These are phyloP conservation scores for Cyphomyrus discorhynchus DNA, from an alignment of 2,113 vertebrate genomes.

Conservation along the genomic window DNA sequence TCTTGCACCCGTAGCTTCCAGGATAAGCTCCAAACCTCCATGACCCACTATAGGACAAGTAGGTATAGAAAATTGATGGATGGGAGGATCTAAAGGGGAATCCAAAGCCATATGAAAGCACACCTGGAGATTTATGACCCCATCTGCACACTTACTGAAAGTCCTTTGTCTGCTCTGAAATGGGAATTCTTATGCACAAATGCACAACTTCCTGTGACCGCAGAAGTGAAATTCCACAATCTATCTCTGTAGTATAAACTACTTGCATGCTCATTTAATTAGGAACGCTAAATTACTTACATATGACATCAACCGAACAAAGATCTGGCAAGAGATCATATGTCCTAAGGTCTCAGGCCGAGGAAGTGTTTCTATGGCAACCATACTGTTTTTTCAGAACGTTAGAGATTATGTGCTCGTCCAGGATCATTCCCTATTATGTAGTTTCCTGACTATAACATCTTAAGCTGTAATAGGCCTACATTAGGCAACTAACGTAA, in stretches of 20 bases:
- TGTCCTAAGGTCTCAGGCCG: not conserved
- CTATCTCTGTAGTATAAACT: not conserved
- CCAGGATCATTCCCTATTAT: not conserved
- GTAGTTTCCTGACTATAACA: not conserved
- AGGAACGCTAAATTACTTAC: not conserved
- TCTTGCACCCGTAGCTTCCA: not conserved
- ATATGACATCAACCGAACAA: not conserved
- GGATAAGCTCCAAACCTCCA: not conserved
- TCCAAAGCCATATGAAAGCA: not conserved
- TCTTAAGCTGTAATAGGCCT: not conserved
- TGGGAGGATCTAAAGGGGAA: not conserved
- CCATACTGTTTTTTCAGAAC: not conserved
- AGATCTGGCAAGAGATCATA: conserved; percentile 6
- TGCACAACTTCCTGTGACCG: not conserved
- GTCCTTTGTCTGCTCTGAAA: not conserved
- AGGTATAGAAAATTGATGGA: not conserved
- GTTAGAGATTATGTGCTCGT: not conserved
- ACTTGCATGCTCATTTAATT: not conserved
- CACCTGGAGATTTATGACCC: conserved; percentile 2
- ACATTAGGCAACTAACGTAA: not conserved
- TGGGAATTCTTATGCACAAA: not conserved
- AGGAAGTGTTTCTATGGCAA: not conserved
- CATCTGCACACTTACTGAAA: not conserved
- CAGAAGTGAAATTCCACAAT: not conserved
- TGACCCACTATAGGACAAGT: not conserved